Conservation (phyloP, 1,140 invertebrate species). For the Drosophila prosaltans region DNA sequence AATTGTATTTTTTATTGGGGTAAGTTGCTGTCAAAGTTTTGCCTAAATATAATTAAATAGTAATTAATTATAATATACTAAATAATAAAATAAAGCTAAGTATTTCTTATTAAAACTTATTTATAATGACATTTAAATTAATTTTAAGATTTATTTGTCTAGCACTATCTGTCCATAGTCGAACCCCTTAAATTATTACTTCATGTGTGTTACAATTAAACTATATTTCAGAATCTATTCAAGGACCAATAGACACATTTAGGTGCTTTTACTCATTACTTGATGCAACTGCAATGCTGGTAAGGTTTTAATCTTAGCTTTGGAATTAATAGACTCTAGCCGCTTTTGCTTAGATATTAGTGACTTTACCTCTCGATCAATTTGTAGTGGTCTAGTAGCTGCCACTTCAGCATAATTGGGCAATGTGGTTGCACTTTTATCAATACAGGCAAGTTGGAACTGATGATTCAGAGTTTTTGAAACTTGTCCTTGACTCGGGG, state of each 20-base stretch:
- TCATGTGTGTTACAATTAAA: background rate
- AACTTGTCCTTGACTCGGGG: constrained; percentile 21
- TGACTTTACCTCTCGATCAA: constrained; percentile 49
- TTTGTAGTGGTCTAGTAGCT: constrained; percentile 21
- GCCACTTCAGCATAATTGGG: constrained; percentile 52
- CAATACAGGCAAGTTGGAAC: constrained; percentile 47
- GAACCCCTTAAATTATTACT: no score
- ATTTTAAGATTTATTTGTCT: no score
- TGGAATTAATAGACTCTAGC: constrained; percentile 27
- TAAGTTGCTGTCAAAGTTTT: no score
- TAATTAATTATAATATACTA: no score
- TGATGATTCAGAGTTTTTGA: constrained; percentile 26
- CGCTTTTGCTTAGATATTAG: constrained; percentile 46
- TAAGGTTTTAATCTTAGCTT: background rate
- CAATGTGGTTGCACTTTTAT: constrained; percentile 45
- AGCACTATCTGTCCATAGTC: no score
- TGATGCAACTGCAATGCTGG: background rate
- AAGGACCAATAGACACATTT: background rate
- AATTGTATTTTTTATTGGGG: no score
- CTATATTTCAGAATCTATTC: background rate
- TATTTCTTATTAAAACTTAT: no score
- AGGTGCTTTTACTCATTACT: constrained; percentile 1
- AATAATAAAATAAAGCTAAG: no score
- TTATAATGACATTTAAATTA: no score
- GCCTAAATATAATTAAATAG: no score